Evolutionary conservation across 2,888 invertebrate genomes (phyloP).

Genomic region (Aplocera efformata): DNA sequence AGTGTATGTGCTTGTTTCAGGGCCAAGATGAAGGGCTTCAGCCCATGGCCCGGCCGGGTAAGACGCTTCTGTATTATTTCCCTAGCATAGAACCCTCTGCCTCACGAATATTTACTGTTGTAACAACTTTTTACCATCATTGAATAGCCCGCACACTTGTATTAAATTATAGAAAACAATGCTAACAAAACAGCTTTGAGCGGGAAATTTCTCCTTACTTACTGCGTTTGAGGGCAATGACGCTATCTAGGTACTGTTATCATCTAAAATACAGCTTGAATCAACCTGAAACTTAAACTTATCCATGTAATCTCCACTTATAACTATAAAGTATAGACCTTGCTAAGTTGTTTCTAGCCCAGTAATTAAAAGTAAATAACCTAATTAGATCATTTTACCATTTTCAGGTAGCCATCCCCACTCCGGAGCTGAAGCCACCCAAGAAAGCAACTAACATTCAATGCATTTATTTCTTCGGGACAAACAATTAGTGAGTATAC

Average conservation of each 20-base stretch:
- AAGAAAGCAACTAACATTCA: constrained; percentile 87
- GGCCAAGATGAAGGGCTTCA: constrained; percentile 99
- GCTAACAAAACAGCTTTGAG: constrained; percentile 34
- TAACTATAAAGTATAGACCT: not conserved
- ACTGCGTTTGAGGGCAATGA: constrained; percentile 31
- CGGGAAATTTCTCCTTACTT: constrained; percentile 47
- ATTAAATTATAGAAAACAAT: constrained; percentile 28
- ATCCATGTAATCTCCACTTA: not conserved
- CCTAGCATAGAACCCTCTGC: constrained; percentile 17
- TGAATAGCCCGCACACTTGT: constrained; percentile 19
- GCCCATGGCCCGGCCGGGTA: constrained; percentile 98
- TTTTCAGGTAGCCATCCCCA: constrained; percentile 90
- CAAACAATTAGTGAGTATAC: constrained; percentile 95
- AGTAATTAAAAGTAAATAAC: constrained; percentile 29
- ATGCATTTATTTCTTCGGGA: constrained; percentile 96
- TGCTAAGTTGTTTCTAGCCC: not conserved
- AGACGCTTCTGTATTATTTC: constrained; percentile 74
- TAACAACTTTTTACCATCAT: constrained; percentile 7
- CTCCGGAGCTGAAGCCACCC: constrained; percentile 86
- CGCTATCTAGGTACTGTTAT: constrained; percentile 26
- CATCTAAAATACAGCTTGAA: constrained; percentile 3
- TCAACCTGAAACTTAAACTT: not conserved
- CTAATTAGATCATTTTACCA: constrained; percentile 39
- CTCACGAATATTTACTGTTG: constrained; percentile 9
- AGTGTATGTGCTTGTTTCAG: constrained; percentile 80